Conservation (phyloP, 2,113 vertebrate genomes). For the Ictalurus punctatus region DNA sequence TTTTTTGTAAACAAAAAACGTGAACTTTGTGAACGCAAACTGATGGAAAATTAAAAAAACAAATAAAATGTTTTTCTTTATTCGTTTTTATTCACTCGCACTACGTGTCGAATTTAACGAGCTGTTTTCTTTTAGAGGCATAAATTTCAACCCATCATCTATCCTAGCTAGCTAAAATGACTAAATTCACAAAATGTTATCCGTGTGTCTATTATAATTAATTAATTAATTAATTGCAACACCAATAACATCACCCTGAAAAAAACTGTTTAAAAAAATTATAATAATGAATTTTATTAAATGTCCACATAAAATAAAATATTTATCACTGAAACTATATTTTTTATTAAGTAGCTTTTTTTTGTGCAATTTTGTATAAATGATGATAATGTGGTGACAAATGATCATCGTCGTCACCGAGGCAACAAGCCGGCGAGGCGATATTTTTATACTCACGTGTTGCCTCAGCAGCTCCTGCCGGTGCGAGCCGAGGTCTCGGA, state of each 20-base stretch:
- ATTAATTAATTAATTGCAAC: no score
- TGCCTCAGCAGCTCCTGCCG: constrained; percentile 84
- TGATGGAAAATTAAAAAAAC: no score
- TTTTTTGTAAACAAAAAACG: no score
- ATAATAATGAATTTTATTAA: background rate
- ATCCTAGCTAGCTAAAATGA: no score
- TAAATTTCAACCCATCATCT: no score
- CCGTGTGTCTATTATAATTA: no score
- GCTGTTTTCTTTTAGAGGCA: no score
- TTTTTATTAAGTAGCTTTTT: background rate
- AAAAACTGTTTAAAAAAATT: background rate
- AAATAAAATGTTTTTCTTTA: no score
- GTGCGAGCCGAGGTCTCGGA: constrained; percentile 76
- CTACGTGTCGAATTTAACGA: no score
- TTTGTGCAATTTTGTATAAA: background rate
- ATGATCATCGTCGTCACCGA: background rate
- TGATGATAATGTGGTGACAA: background rate
- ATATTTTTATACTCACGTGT: constrained; percentile 69
- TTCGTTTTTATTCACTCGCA: no score
- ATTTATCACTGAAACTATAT: background rate
- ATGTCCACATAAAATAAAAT: background rate
- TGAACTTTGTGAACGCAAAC: no score
- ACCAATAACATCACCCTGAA: background rate
- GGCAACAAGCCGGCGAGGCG: background rate
- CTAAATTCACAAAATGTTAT: no score